These are phyloP conservation scores for Diphyllodes magnificus DNA, from an alignment of 2,113 vertebrate genomes.

Conservation along the genomic window DNA sequence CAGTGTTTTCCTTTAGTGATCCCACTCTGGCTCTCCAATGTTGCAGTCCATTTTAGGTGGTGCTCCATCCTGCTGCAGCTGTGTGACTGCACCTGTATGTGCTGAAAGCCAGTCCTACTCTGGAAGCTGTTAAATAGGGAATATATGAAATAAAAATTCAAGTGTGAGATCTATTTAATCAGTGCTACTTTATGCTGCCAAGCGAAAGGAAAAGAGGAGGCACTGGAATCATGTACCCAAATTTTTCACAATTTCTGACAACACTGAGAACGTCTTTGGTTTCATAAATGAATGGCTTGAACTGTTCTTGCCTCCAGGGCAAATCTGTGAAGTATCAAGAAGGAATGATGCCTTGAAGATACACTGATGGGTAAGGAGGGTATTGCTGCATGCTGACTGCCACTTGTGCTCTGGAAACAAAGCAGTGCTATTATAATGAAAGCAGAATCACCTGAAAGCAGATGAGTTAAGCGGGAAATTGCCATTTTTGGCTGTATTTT, in stretches of 20 bases:
- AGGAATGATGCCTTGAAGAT: background rate
- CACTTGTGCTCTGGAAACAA: background rate
- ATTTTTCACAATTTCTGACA: background rate
- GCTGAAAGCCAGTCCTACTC: background rate
- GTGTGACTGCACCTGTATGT: background rate
- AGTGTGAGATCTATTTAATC: background rate
- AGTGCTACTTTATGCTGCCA: background rate
- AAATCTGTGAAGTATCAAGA: background rate
- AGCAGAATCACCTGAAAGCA: background rate
- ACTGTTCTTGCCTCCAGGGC: background rate
- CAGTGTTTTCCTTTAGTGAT: background rate
- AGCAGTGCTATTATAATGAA: background rate
- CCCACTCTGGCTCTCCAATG: background rate
- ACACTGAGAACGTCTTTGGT: background rate
- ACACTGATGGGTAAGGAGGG: background rate
- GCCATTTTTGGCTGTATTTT: background rate
- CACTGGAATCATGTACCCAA: background rate
- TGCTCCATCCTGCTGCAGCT: background rate
- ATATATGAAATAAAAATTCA: background rate
- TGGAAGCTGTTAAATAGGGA: background rate
- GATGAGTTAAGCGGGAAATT: background rate
- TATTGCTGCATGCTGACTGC: background rate
- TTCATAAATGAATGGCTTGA: background rate
- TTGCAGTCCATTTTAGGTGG: background rate
- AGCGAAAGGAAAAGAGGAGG: background rate